These are phyloP conservation scores for Stenchaetothrips biformis DNA, from an alignment of 2,888 invertebrate species.

Conservation along the genomic window DNA sequence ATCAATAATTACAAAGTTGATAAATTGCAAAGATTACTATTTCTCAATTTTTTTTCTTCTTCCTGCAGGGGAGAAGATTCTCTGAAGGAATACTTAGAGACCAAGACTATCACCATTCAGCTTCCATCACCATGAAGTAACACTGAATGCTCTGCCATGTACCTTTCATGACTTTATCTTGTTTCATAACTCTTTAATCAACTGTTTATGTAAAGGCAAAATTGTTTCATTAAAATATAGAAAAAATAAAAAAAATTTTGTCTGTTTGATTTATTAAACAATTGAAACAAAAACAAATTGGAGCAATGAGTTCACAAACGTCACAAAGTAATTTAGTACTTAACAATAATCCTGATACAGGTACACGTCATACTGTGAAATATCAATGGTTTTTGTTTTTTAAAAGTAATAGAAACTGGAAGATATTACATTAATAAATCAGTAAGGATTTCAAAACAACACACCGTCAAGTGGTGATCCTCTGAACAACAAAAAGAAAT, in stretches of 20 bases:
- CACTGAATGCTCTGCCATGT: not conserved
- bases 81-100: constrained; percentile 86
- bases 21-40: not conserved
- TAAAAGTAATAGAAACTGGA: not conserved
- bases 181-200: not conserved
- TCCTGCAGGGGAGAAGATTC: constrained; percentile 72
- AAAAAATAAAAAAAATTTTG: not conserved
- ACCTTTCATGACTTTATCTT: not conserved
- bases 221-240: not conserved
- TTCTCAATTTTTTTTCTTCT: not conserved
- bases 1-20: not conserved
- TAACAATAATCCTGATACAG: not conserved
- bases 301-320: not conserved
- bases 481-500: not conserved
- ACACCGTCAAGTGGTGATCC: not conserved
- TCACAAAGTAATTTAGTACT: not conserved
- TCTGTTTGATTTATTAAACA: not conserved
- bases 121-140: constrained; percentile 26
- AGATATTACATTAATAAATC: not conserved
- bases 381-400: not conserved
- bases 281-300: not conserved
- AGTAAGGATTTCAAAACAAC: not conserved
- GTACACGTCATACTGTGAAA: constrained; percentile 15
- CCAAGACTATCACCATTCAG: constrained; percentile 79
- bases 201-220: too few species aligned